phyloP scores from a whole-genome alignment of 1,140 invertebrate species.

The Rhopalosiphum maidis region DNA sequence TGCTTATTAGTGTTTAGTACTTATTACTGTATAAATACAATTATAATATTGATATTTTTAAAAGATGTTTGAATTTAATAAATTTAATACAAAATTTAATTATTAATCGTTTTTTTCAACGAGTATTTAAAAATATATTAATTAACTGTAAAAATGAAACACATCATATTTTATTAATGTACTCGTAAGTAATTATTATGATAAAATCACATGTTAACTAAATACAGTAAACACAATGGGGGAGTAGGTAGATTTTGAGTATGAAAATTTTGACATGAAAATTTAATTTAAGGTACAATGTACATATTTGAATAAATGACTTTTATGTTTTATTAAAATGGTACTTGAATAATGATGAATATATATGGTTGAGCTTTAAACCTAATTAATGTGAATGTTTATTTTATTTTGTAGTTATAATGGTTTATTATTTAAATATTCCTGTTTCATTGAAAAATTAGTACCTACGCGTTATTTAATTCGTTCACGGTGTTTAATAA shows the following conservation, averaged over 20 bases:
- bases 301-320: slow-evolving; percentile 17
- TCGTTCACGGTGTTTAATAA: neutral
- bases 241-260: neutral
- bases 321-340: slow-evolving; percentile 7
- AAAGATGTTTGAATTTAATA: neutral
- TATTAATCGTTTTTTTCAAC: neutral
- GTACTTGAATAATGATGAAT: neutral
- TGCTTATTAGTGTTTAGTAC: neutral
- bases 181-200: neutral
- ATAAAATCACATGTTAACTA: neutral
- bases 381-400: slow-evolving; percentile 11
- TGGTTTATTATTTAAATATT: neutral
- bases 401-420: neutral
- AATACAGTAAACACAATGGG: neutral
- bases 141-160: neutral
- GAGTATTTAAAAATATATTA: neutral
- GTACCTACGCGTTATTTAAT: neutral
- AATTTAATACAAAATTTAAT: neutral
- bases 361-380: neutral
- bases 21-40: neutral
- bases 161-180: neutral
- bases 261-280: neutral
- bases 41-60: neutral
- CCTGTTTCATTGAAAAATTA: neutral
- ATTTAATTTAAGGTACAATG: slow-evolving; percentile 1